These are phyloP conservation scores for Danio kyathit DNA, from an alignment of 2,797 vertebrate species.

Conservation along the genomic window DNA sequence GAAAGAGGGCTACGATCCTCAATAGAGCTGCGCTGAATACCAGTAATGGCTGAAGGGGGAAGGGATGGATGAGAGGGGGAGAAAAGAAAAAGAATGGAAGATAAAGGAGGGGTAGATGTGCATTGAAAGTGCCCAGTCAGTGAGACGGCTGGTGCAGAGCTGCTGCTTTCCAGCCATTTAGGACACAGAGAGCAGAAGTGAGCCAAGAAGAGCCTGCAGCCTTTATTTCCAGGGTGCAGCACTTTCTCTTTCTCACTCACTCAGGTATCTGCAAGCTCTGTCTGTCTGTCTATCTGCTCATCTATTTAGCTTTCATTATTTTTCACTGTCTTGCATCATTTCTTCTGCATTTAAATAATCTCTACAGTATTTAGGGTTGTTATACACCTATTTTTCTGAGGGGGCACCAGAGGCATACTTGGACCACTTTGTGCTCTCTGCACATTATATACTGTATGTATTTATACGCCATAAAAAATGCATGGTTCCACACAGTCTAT, in stretches of 20 bases:
- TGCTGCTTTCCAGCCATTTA: constrained; percentile 53
- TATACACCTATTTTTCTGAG: neutral
- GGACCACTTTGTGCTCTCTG: neutral
- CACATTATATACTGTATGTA: neutral
- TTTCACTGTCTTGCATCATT: constrained; percentile 18
- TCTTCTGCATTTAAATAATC: neutral
- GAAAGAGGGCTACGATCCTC: constrained; percentile 19
- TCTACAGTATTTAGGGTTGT: neutral
- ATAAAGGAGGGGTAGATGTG: constrained; percentile 41
- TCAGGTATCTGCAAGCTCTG: neutral
- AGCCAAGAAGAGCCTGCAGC: constrained; percentile 45
- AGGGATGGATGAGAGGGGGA: constrained; percentile 21
- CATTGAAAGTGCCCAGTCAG: constrained; percentile 57
- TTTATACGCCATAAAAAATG: too few relatives aligned
- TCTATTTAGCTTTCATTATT: neutral
- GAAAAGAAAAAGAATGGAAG: constrained; percentile 32
- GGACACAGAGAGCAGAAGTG: constrained; percentile 41
- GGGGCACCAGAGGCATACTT: neutral
- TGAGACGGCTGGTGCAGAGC: constrained; percentile 47
- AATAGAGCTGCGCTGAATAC: constrained; percentile 50
- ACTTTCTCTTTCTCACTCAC: constrained; percentile 7
- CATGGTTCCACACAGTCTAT: too few relatives aligned
- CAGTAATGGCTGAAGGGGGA: constrained; percentile 47
- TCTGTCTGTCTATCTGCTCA: neutral
- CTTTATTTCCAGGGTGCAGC: constrained; percentile 48